Evolutionary conservation across 2,888 invertebrate genomes (phyloP).

Genomic region (Lobophora halterata): DNA sequence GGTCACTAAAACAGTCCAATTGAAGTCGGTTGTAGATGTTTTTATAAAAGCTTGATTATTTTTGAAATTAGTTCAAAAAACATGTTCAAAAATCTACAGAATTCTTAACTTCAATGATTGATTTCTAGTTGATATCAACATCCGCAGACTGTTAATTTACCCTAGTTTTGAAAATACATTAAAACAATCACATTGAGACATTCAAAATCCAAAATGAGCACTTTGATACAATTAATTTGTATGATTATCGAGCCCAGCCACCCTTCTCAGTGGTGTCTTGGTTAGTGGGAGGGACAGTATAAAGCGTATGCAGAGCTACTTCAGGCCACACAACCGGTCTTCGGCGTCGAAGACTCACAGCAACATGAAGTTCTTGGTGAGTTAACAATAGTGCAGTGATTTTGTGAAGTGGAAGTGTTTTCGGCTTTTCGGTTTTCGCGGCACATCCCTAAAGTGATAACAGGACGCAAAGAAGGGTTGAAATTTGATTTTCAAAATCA

Average conservation of each 20-base stretch:
- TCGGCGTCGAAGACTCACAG: slow-evolving; percentile 71
- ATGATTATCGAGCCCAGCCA: slow-evolving; percentile 56
- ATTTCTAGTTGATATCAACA: too few relatives aligned
- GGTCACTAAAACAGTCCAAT: too few relatives aligned
- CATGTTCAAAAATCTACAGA: too few relatives aligned
- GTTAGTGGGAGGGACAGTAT: slow-evolving; percentile 74
- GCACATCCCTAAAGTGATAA: slow-evolving; percentile 6
- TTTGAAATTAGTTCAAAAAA: too few relatives aligned
- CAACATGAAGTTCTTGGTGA: slow-evolving; percentile 79
- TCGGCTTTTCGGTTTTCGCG: slow-evolving; percentile 15
- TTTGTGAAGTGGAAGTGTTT: slow-evolving; percentile 28
- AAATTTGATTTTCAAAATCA: not conserved
- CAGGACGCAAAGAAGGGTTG: slow-evolving; percentile 5
- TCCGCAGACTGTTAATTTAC: not conserved
- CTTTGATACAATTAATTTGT: slow-evolving; percentile 37
- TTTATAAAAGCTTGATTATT: too few relatives aligned
- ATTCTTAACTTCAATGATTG: too few relatives aligned
- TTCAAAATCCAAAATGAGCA: slow-evolving; percentile 15
- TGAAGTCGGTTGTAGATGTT: too few relatives aligned
- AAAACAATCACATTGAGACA: slow-evolving; percentile 7
- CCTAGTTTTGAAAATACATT: slow-evolving; percentile 1
- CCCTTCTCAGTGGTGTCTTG: slow-evolving; percentile 45
- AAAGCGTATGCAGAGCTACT: slow-evolving; percentile 52
- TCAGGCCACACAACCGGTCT: slow-evolving; percentile 72
- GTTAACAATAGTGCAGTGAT: slow-evolving; percentile 42